A percentile compares a stretch with the other conserved stretches of the same genome.
phyloP scores from a whole-genome alignment of 2,797 vertebrate species.

The Sebastes oblongus region DNA sequence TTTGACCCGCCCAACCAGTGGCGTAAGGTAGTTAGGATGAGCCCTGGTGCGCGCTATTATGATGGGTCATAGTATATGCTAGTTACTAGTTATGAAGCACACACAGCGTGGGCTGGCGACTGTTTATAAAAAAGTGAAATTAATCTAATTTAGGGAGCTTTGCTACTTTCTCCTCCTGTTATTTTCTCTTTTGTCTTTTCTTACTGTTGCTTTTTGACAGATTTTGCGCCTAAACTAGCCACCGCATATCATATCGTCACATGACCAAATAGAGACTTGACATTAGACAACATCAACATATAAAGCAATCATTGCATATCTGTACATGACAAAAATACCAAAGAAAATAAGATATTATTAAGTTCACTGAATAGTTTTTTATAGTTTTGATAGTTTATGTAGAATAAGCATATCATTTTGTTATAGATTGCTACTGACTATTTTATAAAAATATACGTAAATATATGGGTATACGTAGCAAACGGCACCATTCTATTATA shows the following conservation, averaged over 20 bases:
- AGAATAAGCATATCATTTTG: not conserved
- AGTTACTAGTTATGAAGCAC: not conserved
- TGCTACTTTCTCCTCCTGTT: no score
- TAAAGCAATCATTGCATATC: not conserved
- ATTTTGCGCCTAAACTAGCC: no score
- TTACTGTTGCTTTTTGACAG: no score
- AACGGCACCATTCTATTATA: no score
- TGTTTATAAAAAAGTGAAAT: not conserved
- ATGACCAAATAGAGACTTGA: no score
- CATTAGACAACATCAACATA: not conserved
- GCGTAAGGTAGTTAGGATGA: not conserved
- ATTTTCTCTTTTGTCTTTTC: no score
- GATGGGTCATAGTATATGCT: not conserved
- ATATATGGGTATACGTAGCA: no score
- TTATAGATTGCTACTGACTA: not conserved
- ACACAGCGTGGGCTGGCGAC: not conserved
- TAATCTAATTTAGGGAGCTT: not conserved
- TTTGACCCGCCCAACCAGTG: not conserved
- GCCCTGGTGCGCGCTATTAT: not conserved
- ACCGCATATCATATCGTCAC: rapidly evolving
- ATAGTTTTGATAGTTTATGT: not conserved
- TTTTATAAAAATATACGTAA: not conserved
- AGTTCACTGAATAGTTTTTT: not conserved
- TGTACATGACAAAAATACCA: not conserved
- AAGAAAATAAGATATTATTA: not conserved